Base-by-base conservation (phyloP, 1,140 invertebrate species). In the Globodera ellingtonae region DNA sequence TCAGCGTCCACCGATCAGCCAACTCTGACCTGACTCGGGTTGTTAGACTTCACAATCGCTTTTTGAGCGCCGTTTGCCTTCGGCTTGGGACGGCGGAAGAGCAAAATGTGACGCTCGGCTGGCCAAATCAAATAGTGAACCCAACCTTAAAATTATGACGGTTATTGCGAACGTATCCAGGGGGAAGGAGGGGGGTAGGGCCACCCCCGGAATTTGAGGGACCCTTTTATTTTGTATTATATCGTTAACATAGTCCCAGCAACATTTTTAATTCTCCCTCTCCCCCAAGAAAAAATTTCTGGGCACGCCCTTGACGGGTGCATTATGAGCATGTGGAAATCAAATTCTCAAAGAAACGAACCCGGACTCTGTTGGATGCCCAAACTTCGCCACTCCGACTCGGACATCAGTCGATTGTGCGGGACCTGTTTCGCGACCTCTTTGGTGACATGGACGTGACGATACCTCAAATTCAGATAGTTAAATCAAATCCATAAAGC, bases 101-200 rank as follows among this genome's bases (percentile, higher is more conserved):
- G 75, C 18, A 84, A 44, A 52, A 84, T 86, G 71, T 84, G 83
- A 21, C 84, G 81, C 62, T 84, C 95, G 86, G 96, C 95, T 35
- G 93, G 92, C 90, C 98, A 95, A 85, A 95, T 93, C 95, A 98
- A 96, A 87, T 97, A 98, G 90, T 98, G 95, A 4, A 95, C 92
- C 96, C 96, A 98, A 52, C 95, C 94, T 44, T 94, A 94, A 87
- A 94, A 3, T 35, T 35, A 35, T 35, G 35, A 35, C 35, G 35
- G 35, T 35, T 35, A 35, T 35, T 35, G 35, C 35, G 35, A 35
- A 35, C 35, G 35, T 35, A 35, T 35, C 35, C 35, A 35, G 15
- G 13, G 18, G 18, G 18, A 13, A 59, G 96, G 6, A 6, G 9
- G 65, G 10, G 21, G 0, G 9, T 13, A 15, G n/a, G 46, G n/a